Evolutionary conservation across 2,113 vertebrate species (phyloP).

Genomic region (Indicator maculatus): DNA sequence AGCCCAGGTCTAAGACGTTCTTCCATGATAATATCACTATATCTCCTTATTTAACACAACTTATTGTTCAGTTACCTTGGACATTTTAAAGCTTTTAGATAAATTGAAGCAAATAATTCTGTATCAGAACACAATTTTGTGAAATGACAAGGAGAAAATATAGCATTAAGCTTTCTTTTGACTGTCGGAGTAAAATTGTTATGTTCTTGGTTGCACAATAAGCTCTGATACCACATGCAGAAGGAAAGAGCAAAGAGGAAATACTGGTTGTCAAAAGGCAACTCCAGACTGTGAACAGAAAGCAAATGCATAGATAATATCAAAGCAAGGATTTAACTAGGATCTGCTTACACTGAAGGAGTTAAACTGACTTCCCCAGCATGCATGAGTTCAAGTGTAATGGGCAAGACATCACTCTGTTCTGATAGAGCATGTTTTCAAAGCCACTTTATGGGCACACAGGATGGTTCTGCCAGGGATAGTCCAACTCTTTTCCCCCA

Average conservation of each 20-base stretch:
- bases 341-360: not conserved
- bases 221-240: not conserved
- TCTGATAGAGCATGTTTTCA: not conserved
- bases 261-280: not conserved
- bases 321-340: not conserved
- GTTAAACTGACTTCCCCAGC: not conserved
- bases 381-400: accelerated
- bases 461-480: accelerated
- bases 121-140: not conserved
- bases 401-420: not conserved
- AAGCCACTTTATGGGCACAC: not conserved
- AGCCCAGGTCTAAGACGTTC: not conserved
- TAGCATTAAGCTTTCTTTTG: not conserved
- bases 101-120: not conserved
- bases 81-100: not conserved
- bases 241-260: not conserved
- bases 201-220: not conserved
- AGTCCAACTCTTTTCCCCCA: not conserved
- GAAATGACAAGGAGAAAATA: not conserved
- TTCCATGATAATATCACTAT: not conserved
- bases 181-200: not conserved
- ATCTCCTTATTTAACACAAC: not conserved
- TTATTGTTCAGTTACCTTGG: not conserved
- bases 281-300: not conserved
- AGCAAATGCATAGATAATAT: not conserved